Base-by-base conservation (phyloP, 1,140 invertebrate species). In the Rhizoglyphus robini region DNA sequence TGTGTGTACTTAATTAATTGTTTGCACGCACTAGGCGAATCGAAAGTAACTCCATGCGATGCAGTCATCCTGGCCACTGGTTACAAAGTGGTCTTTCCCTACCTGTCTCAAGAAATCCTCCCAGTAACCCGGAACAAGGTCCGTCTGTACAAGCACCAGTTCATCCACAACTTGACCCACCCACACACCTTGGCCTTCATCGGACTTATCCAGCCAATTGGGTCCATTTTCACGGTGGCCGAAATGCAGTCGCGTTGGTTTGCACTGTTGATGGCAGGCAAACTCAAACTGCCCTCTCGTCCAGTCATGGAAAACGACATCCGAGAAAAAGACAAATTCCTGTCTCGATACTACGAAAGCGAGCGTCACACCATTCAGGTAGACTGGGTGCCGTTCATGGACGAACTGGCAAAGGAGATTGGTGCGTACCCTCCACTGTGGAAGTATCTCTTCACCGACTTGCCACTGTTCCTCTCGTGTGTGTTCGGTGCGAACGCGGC, bases 151-250 rank as follows among this genome's bases (percentile, higher is more conserved):
- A 68, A 69, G 64, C 63, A 59, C 30, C 30, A 70, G n/a, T 69
- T 66, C 30, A 23, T 62, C 2, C 68, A 48, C 31, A 11, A 54
- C 66, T 23, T 54, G 8, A 36, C 58, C 63, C 15, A 65, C 73
- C 73, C 66, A 64, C 30, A 68, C 13, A 76, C 75, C 1, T 60
- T 82, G 49, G 76, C 75, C 27, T 69, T 81, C 5, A 80, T 81
- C 63, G 80, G 79, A 0, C 73, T 77, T 31, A 69, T 79, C 46
- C 80, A 81, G 69, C 78, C 80, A 41, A 69, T 78, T 47, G 79
- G 80, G 30, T 72, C 78, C 32, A 70, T 82, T n/a, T 74, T 79
- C 65, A 79, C 80, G 8, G 76, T 81, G 51, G 72, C 75, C 15
- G 80, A 81, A 71, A 74, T 82, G 27, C 71, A 72, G 27, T 36